Base-by-base conservation (phyloP, 1,140 invertebrate genomes). In the Drosophila sproati region DNA sequence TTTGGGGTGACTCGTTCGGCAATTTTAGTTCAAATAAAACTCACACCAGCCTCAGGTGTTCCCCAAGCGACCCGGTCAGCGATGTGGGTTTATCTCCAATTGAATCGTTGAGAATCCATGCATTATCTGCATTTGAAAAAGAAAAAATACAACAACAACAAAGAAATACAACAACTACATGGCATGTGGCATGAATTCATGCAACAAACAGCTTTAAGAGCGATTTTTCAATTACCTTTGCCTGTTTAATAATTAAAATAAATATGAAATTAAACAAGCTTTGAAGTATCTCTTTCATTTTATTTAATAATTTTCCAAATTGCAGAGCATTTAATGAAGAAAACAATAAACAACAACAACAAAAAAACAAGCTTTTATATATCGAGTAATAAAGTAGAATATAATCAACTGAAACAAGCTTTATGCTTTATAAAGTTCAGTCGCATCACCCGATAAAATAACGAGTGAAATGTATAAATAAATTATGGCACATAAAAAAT, bases 51-150 rank as follows among this genome's bases (percentile, higher is more conserved):
- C 77, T 80, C 80, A 20, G 20, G 20, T 48, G n/a, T n/a, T 41
- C 45, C 51, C 51, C 59, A 47, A 32, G 39, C 32, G 50, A 41
- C 10, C 31, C 7, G 50, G 59, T 61, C 47, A 59, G 28, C 2
- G 20, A 35, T 57, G 54, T 50, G 32, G 20, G 37, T 3, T 32
- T 34, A 20, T 74, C 12, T 35, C 55, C 72, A 78, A 89, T 74
- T 75, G 80, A 80, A 83, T 89, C 82, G 85, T 88, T 88, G 73
- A 83, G 89, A 88, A 88, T 88, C 83, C 89, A 88, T 88, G 20
- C 20, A 20, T 88, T 88, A 80, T 88, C 70, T 52, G 71, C 71
- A 81, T 70, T 73, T 55, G 6, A 50, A 62, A 68, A 43, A 39
- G 10, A 8, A 39, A 39, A 7, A 39, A 8, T 8, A 10, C 8